Evolutionary conservation across 2,888 invertebrate species (phyloP).

Genomic region (Nasonia oneida): DNA sequence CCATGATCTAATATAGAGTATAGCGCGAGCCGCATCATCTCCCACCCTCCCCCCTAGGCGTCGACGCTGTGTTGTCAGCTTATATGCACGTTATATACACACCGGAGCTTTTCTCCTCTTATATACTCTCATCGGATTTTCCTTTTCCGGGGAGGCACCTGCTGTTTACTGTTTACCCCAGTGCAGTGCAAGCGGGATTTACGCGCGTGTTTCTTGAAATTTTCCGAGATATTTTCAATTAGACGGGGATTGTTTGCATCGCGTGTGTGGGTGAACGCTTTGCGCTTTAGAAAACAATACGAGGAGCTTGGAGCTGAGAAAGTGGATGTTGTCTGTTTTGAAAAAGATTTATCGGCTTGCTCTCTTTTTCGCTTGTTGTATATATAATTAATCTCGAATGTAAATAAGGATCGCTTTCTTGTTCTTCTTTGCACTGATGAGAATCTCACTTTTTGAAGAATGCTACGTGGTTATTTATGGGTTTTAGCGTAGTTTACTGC

Average conservation of each 20-base stretch:
- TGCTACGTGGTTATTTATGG: neutral
- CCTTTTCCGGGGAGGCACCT: neutral
- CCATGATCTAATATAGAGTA: conserved; percentile 77
- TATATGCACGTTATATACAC: neutral
- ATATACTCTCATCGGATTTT: neutral
- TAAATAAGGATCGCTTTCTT: neutral
- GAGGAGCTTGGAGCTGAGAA: neutral
- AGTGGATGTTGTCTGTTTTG: no score
- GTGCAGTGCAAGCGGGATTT: neutral
- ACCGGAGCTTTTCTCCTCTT: neutral
- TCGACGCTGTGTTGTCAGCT: neutral
- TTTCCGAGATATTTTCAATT: neutral
- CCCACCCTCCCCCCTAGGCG: conserved; percentile 65
- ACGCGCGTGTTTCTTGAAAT: neutral
- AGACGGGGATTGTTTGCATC: neutral
- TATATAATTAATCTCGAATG: neutral
- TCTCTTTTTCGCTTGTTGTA: neutral
- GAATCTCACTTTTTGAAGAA: no score
- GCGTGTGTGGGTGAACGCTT: neutral
- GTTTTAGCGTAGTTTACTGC: neutral
- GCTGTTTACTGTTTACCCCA: neutral
- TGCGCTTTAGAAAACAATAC: neutral
- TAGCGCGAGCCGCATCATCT: conserved; percentile 66
- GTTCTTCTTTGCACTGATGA: neutral
- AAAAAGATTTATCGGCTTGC: no score